Evolutionary conservation across 2,888 invertebrate genomes (phyloP), one percentile per base, ranked within the genome.

Genomic region (Troglohyphantes excavatus): DNA sequence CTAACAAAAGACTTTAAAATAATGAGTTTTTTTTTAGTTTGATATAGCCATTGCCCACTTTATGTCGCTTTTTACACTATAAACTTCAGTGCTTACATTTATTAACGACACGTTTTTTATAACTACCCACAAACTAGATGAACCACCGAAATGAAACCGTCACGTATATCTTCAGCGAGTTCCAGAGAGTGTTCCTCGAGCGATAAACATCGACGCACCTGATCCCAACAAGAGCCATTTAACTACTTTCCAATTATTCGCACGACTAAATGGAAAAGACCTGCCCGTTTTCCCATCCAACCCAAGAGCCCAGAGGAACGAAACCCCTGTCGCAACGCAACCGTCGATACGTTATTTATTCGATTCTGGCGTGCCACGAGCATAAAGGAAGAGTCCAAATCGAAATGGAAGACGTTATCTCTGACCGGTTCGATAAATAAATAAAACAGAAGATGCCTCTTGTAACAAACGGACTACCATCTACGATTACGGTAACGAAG

Each of bases 321-420:
- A 70, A 68, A 13, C 9, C 53, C 76, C 68, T 53, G 67, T 75
- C 76, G 19, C 67, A 26, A 65, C 68, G 67, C 26, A 76, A 23
- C 75, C 76, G 68, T 78, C 85, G 85, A 85, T 85, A 85, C 43
- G 76, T 68, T 85, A 85, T 85, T 85, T 85, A 85, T 85, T 85
- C 85, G 76, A 85, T 85, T 85, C 59, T 76, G 76, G 68, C 75
- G 68, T 76, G 76, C 85, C 53, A 39, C 13, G 39, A 39, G 39
- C 9, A 39, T 5, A 53, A 53, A 53, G 29, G 33, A 70, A 61
- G 26, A 83, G 83, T 73, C 84, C n/a, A 76, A 85, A 65, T 78
- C 68, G 70, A 78, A 85, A 78, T 68, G 75, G 67, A 85, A 78
- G 68, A 76, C 76, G 33, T 85, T 84, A 84, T 84, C 76, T 85